Conservation (phyloP, 2,888 invertebrate genomes). For the Glyphotaelius pellucidus region DNA sequence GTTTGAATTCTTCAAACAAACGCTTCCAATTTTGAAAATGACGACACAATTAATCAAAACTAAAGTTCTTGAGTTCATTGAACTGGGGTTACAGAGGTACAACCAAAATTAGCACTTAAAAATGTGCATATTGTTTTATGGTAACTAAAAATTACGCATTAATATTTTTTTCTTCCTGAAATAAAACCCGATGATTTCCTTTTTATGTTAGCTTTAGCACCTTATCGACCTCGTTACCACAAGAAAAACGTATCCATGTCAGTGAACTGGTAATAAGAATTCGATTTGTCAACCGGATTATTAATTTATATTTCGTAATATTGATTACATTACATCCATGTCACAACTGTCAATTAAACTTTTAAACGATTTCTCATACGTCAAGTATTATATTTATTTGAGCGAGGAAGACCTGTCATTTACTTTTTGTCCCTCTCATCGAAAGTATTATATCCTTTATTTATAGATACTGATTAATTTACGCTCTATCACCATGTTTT, state of each 20-base stretch:
- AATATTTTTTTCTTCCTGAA: neutral
- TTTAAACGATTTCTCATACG: conserved; percentile 4
- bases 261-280: conserved; percentile 56
- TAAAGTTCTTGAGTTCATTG: no score
- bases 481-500: no score
- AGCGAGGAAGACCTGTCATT: neutral
- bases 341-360: conserved; percentile 38
- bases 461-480: no score
- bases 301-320: conserved; percentile 55
- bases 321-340: conserved; percentile 61
- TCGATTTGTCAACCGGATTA: conserved; percentile 34
- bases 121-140: no score
- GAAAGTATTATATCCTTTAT: neutral
- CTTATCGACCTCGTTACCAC: conserved; percentile 36
- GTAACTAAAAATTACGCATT: no score
- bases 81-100: no score
- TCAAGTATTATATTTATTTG: neutral
- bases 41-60: no score
- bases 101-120: no score
- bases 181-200: neutral
- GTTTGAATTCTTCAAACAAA: no score
- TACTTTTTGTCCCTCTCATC: neutral
- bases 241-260: conserved; percentile 44
- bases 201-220: neutral
- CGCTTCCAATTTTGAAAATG: no score